These are phyloP conservation scores for Drosophila carrolli DNA, from an alignment of 1,140 invertebrate species.

Conservation along the genomic window DNA sequence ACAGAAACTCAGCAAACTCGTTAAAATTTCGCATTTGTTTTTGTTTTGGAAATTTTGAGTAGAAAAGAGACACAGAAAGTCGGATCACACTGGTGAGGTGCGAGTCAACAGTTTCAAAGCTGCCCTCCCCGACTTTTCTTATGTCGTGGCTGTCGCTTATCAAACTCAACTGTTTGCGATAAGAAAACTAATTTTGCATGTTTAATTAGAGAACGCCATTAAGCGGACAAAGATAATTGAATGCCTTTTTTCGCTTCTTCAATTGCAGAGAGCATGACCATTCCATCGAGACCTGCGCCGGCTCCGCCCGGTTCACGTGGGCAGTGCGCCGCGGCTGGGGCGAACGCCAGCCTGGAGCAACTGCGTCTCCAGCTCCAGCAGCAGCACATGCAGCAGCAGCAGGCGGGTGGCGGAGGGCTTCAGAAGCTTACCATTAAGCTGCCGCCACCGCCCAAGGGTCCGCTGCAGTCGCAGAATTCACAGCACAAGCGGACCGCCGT, in stretches of 20 bases:
- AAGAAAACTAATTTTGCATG: constrained; percentile 30
- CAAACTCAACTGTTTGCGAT: constrained; percentile 10
- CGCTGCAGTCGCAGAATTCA: constrained; percentile 36
- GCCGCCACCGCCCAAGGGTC: constrained; percentile 74
- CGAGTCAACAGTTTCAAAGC: constrained; percentile 1
- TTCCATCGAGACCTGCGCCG: constrained; percentile 83
- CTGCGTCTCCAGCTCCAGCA: constrained; percentile 75
- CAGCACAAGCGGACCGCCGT: constrained; percentile 23
- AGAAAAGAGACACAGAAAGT: constrained; percentile 10
- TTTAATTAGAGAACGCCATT: constrained; percentile 19
- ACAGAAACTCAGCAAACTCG: constrained; percentile 20
- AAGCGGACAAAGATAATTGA: not conserved
- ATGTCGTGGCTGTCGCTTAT: constrained; percentile 16
- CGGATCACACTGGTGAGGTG: constrained; percentile 3
- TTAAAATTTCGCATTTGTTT: constrained; percentile 3
- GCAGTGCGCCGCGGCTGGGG: constrained; percentile 73
- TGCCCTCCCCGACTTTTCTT: not conserved
- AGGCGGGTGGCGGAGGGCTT: constrained; percentile 52
- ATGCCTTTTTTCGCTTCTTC: constrained; percentile 1
- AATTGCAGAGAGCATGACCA: constrained; percentile 71
- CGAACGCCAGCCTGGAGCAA: constrained; percentile 76
- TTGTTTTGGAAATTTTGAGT: constrained; percentile 33
- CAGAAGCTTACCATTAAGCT: constrained; percentile 75
- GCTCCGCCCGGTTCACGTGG: constrained; percentile 75
- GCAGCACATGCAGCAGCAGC: constrained; percentile 73